Conservation (phyloP, 1,140 invertebrate species). For the Zaprionus ornatus region DNA sequence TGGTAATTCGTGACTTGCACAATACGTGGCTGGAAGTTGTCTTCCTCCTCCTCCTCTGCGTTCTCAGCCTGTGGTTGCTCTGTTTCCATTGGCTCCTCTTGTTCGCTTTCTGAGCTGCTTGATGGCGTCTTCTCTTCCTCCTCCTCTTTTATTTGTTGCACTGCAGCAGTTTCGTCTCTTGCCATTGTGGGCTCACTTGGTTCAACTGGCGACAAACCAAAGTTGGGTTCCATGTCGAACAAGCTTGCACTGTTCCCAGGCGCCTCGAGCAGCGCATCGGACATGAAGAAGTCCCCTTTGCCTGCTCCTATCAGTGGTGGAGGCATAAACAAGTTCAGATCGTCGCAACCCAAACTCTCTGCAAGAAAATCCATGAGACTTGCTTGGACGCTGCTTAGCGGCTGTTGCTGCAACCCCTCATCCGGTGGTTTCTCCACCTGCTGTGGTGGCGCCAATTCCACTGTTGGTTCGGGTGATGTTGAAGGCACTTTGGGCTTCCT, state of each 20-base stretch:
- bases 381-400: constrained; percentile 71
- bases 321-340: constrained; percentile 72
- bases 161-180: not conserved
- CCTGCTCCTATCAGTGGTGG: constrained; percentile 57
- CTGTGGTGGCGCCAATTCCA: not conserved
- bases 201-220: constrained; percentile 38
- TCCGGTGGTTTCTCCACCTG: constrained; percentile 9
- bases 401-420: constrained; percentile 32
- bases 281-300: constrained; percentile 74
- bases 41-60: constrained; percentile 1
- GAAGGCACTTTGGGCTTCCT: constrained; percentile 48
- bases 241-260: constrained; percentile 39
- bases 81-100: constrained; percentile 28
- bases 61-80: constrained; percentile 10
- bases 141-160: not conserved
- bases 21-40: constrained; percentile 67
- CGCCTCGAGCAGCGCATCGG: constrained; percentile 52
- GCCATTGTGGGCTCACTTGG: not conserved
- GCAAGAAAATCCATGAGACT: constrained; percentile 79
- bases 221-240: constrained; percentile 60
- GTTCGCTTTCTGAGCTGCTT: constrained; percentile 37
- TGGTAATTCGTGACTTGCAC: constrained; percentile 79
- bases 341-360: constrained; percentile 69
- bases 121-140: constrained; percentile 1
- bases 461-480: not conserved